These are phyloP conservation scores for Okapia johnstoni DNA, from an alignment of 2,113 vertebrate species.

Conservation along the genomic window DNA sequence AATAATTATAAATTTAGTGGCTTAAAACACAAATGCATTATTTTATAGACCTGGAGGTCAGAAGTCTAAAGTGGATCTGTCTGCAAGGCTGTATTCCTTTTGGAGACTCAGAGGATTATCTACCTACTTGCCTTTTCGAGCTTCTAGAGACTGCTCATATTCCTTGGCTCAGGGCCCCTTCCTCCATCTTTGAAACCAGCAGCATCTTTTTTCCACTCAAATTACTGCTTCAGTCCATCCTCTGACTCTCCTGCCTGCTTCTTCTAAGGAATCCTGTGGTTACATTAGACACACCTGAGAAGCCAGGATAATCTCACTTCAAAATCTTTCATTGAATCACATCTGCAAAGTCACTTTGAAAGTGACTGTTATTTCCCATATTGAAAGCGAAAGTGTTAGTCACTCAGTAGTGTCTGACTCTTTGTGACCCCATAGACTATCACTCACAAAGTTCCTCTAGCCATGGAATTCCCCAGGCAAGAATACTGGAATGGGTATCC, in stretches of 20 bases:
- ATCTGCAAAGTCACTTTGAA: not conserved
- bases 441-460: not conserved
- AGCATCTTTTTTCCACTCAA: not conserved
- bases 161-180: not conserved
- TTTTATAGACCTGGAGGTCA: not conserved
- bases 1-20: not conserved
- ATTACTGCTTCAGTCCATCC: not conserved
- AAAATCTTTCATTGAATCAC: not conserved
- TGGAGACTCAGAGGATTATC: not conserved
- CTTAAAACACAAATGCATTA: not conserved
- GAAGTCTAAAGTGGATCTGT: not conserved
- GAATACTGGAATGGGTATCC: not conserved
- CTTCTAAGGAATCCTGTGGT: not conserved
- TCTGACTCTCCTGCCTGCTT: not conserved
- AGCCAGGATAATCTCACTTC: not conserved
- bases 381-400: not conserved
- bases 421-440: not conserved
- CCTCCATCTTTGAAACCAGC: not conserved
- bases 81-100: not conserved
- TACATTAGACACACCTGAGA: not conserved
- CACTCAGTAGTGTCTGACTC: not conserved
- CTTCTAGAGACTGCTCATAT: not conserved
- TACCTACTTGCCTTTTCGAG: not conserved
- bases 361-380: not conserved
- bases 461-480: not conserved